A percentile compares a stretch with the other conserved stretches of the same genome.
Evolutionary conservation across 2,888 invertebrate species (phyloP).

Genomic region (Papilio protenor): DNA sequence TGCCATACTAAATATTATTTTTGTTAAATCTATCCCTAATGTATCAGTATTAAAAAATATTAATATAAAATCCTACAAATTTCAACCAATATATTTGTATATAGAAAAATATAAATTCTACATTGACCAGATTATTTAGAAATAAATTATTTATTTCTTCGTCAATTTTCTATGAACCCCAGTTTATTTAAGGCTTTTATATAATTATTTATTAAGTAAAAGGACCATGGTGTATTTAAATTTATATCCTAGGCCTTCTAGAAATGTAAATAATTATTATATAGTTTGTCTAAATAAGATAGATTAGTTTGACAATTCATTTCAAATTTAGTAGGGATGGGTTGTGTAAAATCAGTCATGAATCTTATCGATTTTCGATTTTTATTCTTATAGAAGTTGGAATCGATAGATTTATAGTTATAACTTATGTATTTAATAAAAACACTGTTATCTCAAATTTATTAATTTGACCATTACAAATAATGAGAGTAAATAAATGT

Average conservation of each 20-base stretch:
- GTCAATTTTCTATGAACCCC: slow-evolving; percentile 57
- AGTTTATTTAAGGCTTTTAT: slow-evolving; percentile 51
- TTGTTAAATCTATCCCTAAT: background rate
- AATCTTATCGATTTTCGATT: too few relatives aligned
- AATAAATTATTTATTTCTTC: slow-evolving; percentile 45
- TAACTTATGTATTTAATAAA: too few relatives aligned
- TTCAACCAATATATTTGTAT: background rate
- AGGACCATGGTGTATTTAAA: slow-evolving; percentile 74
- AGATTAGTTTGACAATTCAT: too few relatives aligned
- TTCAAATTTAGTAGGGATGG: too few relatives aligned
- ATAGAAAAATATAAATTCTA: background rate
- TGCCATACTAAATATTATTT: slow-evolving; percentile 1
- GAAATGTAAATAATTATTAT: slow-evolving; percentile 59
- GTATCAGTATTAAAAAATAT: slow-evolving; percentile 3
- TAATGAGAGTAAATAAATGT: too few relatives aligned
- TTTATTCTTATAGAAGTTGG: too few relatives aligned
- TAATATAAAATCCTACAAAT: background rate
- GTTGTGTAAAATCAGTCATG: too few relatives aligned
- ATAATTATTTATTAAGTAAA: slow-evolving; percentile 57
- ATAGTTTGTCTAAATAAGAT: too few relatives aligned
- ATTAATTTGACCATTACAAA: too few relatives aligned
- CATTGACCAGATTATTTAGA: background rate
- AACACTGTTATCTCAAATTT: too few relatives aligned
- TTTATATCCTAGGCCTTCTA: slow-evolving; percentile 70
- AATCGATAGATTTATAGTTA: too few relatives aligned